Percentiles rank a stretch among this genome's conserved stretches.
Conservation (phyloP, 2,888 invertebrate genomes). For the Eurytoma californica region DNA sequence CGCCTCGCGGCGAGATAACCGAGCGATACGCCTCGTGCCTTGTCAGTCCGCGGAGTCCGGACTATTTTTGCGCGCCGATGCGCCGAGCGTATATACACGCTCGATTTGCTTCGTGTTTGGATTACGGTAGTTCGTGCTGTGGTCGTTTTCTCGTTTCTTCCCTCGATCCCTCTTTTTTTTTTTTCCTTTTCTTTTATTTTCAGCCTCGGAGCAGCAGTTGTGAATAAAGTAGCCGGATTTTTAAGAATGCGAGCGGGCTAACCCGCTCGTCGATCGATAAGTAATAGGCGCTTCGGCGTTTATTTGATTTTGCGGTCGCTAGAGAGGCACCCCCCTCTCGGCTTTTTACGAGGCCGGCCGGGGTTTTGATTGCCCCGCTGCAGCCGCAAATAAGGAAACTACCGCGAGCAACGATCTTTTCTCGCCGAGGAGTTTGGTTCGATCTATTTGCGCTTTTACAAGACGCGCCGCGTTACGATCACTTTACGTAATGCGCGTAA, state of each 20-base stretch:
- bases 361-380: not conserved
- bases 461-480: not conserved
- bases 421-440: too few species aligned
- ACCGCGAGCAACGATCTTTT: not conserved
- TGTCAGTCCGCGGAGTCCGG: conserved; percentile 12
- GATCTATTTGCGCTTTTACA: not conserved
- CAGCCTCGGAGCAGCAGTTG: too few species aligned
- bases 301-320: conserved; percentile 32
- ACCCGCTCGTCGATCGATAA: not conserved
- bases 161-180: not conserved
- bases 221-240: too few species aligned
- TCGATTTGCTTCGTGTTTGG: conserved; percentile 2
- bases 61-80: conserved; percentile 29
- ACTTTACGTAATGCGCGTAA: not conserved
- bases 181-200: not conserved
- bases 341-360: conserved; percentile 10
- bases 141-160: not conserved
- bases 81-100: not conserved
- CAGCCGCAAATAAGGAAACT: conserved; percentile 30
- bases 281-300: conserved; percentile 10
- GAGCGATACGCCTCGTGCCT: not conserved
- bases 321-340: not conserved
- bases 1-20: conserved; percentile 45
- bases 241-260: too few species aligned
- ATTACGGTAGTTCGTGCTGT: conserved; percentile 20